Conservation (phyloP, 2,113 vertebrate species). For the Propithecus coquereli region DNA sequence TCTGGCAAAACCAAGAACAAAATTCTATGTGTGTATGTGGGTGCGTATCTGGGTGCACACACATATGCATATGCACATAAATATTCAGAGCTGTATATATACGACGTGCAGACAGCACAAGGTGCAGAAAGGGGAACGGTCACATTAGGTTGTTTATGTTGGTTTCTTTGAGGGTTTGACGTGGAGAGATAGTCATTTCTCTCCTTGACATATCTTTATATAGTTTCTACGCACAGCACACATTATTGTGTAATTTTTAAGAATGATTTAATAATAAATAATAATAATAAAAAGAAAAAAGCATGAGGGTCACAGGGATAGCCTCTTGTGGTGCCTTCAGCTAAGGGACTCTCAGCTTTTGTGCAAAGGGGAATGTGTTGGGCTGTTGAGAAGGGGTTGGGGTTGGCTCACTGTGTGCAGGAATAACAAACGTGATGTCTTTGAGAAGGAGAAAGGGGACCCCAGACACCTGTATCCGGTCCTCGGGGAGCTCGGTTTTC, state of each 20-base stretch:
- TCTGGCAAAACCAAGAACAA: not conserved
- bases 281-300: not conserved
- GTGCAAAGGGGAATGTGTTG: not conserved
- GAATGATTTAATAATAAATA: constrained; percentile 1
- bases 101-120: not conserved
- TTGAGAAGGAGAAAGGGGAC: not conserved
- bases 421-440: not conserved
- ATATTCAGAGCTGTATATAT: not conserved
- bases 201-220: not conserved
- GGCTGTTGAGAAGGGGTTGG: not conserved
- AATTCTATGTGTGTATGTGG: not conserved
- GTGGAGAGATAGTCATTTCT: not conserved
- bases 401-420: not conserved
- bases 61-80: not conserved
- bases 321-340: not conserved
- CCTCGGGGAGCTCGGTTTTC: constrained; percentile 96
- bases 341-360: not conserved
- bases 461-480: constrained; percentile 92
- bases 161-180: not conserved
- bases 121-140: not conserved
- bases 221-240: not conserved
- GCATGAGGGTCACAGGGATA: too few species aligned
- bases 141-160: not conserved
- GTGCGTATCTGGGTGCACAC: not conserved
- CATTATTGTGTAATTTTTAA: not conserved